Evolutionary conservation across 2,797 vertebrate genomes (phyloP), one percentile per base, ranked within the genome.

Genomic region (Sciaenops ocellatus): DNA sequence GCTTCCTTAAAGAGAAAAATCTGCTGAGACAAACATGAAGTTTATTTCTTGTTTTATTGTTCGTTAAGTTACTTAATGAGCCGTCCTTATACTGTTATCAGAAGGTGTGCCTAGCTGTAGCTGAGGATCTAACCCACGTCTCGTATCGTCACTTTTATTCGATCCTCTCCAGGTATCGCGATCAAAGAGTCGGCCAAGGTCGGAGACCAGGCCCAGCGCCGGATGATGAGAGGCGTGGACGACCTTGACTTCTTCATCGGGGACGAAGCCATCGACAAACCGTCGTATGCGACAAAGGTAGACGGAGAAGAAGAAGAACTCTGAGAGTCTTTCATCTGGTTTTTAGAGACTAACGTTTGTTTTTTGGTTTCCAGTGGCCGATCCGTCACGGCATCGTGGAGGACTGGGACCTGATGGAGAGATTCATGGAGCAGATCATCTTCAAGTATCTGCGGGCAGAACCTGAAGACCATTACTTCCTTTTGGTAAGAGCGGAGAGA

Each of bases 101-200:
- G 15, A 46, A 46, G 38, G n/a, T 50, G n/a, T 22, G 48, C 9
- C 11, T n/a, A 6, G 30, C 30, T 30, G 30, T 30, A 9, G 34
- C 8, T 38, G 8, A 38, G 34, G 34, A 38, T 38, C 34, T 9
- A 9, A 38, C 34, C 34, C 34, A 2, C 30, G 30, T n/a, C n/a
- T n/a, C n/a, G n/a, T n/a, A n/a, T n/a, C n/a, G n/a, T 13, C 13
- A 12, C 17, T n/a, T 66, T 16, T 30, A n/a, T 16, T 10, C 52
- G 3, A 5, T 71, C 41, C 1, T n/a, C 47, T 80, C 30, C 92
- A 99, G 98, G 98, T 96, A 99, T 99, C 70, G 98, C 98, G 71
- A 99, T 99, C 94, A 99, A 99, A 95, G 98, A 99, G 84, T 99
- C 98, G 0, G 98, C 98, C 56, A 99, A 99, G 92, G 98, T 99